phyloP scores from a whole-genome alignment of 2,113 vertebrate species.

The Misgurnus mizolepis region DNA sequence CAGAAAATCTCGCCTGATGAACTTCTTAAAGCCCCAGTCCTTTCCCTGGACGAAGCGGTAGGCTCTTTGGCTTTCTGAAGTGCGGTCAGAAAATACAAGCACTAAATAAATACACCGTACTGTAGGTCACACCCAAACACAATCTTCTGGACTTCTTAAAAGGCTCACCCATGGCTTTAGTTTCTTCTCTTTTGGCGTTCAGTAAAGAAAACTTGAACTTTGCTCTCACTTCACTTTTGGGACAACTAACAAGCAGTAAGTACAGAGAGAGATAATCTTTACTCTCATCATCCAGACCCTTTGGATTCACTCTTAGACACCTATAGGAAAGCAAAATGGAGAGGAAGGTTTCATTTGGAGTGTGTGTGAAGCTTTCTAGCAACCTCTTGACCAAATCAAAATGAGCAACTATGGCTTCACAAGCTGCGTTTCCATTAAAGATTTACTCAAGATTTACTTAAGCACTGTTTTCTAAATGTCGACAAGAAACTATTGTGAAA shows the following conservation, averaged over 20 bases:
- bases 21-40: conserved; percentile 79
- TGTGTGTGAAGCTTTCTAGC: background rate
- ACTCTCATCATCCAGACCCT: conserved; percentile 96
- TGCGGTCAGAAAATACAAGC: conserved; percentile 29
- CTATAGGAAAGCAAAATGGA: conserved; percentile 61
- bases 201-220: conserved; percentile 99
- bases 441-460: too few species aligned
- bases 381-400: background rate
- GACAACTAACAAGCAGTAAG: conserved; percentile 96
- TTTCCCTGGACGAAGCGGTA: conserved; percentile 79
- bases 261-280: conserved; percentile 98
- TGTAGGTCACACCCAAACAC: background rate
- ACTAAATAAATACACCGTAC: background rate
- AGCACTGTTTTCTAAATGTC: too few species aligned
- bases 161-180: conserved; percentile 94
- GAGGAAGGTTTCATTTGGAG: background rate
- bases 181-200: conserved; percentile 98
- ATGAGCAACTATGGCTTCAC: background rate
- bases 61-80: conserved; percentile 76
- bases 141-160: background rate
- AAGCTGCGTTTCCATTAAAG: too few species aligned
- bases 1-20: conserved; percentile 77
- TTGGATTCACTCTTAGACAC: conserved; percentile 98
- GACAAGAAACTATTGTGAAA: too few species aligned
- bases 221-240: conserved; percentile 95